Evolutionary conservation across 2,888 invertebrate species (phyloP), one percentile per base, ranked within the genome.

Genomic region (Dasypogon diadema): DNA sequence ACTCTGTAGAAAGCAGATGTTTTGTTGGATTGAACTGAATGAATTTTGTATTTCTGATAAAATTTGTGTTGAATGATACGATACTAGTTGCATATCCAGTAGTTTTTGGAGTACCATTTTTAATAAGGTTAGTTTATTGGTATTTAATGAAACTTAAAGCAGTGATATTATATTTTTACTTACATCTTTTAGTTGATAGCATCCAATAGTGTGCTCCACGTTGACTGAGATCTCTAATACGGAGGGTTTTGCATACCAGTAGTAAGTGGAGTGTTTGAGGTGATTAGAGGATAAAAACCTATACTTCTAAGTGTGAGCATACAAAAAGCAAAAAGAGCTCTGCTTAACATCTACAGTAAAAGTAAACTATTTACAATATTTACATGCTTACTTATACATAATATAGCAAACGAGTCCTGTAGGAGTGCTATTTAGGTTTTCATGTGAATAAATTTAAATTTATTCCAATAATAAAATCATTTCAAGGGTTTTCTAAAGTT

Each of bases 301-400:
- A 14, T 48, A 21, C 14, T 48, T 48, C 46, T 26, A 68, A 68
- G 48, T 70, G 12, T 54, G 70, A 70, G 70, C 70, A 54, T 12
- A 34, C 70, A 70, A 70, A 70, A 70, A 70, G 70, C 70, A 70
- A 70, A 68, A 63, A 70, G 30, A 54, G 54, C 70, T 70, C 70
- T 26, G 54, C 65, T 70, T 10, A 34, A 34, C 34, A 26, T 21
- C n/a, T 70, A 70, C 70, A 70, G 12, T 51, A 48, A 22, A 65
- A 65, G 24, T 26, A 60, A 60, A 34, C 22, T 65, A 65, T 65
- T 65, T 65, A 65, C 65, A 65, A 65, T 70, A 70, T 70, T 54
- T 70, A 70, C 70, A 70, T 70, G 70, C 70, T 70, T 51, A 68
- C 16, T 10, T 42, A 6, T 65, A 37, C 22, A 42, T 65, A 12